Evolutionary conservation across 2,797 vertebrate species (phyloP), one percentile per base, ranked within the genome.

Genomic region (Poeciliopsis turneri): DNA sequence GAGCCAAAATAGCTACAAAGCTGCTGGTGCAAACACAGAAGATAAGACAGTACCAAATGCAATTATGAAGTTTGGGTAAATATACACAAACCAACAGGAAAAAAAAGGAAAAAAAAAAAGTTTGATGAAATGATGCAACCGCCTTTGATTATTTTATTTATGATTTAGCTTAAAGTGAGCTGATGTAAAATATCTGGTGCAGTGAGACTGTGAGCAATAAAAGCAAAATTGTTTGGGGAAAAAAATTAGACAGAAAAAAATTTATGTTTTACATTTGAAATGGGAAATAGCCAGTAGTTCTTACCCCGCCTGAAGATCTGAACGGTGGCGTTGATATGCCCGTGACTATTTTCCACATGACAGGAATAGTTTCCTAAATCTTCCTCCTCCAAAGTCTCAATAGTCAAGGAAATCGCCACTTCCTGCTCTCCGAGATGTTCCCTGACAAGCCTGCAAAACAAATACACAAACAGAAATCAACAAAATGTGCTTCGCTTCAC

Each of bases 341-440:
- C 98, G 6, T 98, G 97, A 81, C 97, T 96, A 79, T 99, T 99
- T 93, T 99, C 98, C 2, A 98, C 98, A 2, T 98, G 98, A 86
- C 98, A 99, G 1, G 98, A 98, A 88, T 99, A 99, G 94, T 99
- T 99, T 78, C 98, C 98, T 81, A 99, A 93, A 92, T 99, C 98
- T 82, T 94, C 96, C 89, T 99, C 98, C 93, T 99, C 97, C 41
- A 99, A 95, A 36, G 97, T 97, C 88, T 97, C 97, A 84, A 99
- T 97, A 76, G 97, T 97, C 95, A 99, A 92, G 30, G 98, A 99
- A 90, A 99, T 97, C 78, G 97, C 97, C 93, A 99, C 98, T 94
- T 99, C 98, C 89, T 99, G 97, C 83, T 99, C 98, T 53, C 98
- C 98, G 0, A 99, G 97, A 94, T 99, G 98, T 88, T 99, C 97